Percentiles rank a stretch among this genome's conserved stretches.
Evolutionary conservation across 2,888 invertebrate genomes (phyloP).

Genomic region (Myopa testacea): DNA sequence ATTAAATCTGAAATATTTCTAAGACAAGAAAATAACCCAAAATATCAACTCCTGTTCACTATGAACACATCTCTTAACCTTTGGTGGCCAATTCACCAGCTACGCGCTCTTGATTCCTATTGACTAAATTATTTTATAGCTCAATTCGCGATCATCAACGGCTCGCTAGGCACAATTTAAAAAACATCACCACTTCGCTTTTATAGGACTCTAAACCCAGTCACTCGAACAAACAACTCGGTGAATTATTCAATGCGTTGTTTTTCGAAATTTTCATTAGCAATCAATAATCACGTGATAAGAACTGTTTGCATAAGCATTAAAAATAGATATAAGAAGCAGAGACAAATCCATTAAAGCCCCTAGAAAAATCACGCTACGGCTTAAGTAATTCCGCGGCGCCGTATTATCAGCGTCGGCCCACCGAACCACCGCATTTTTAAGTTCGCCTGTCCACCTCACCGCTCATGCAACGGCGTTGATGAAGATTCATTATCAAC

Average conservation of each 20-base stretch:
- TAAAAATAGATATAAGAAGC: constrained; percentile 7
- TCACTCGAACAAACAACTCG: too few relatives aligned
- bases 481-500: constrained; percentile 18
- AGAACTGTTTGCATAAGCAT: constrained; percentile 46
- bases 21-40: too few relatives aligned
- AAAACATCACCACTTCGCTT: not conserved
- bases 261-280: constrained; percentile 56
- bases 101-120: not conserved
- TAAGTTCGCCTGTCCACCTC: too few relatives aligned
- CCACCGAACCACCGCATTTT: not conserved
- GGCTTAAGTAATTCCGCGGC: constrained; percentile 58
- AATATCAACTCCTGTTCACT: too few relatives aligned
- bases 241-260: constrained; percentile 30
- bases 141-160: constrained; percentile 42
- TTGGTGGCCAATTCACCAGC: too few relatives aligned
- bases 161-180: constrained; percentile 53
- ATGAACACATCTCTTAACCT: too few relatives aligned
- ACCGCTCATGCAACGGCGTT: not conserved
- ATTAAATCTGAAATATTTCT: too few relatives aligned
- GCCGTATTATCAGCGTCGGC: not conserved
- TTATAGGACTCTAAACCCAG: not conserved
- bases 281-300: constrained; percentile 59
- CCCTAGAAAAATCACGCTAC: constrained; percentile 32
- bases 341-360: not conserved
- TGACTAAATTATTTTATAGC: not conserved